These are phyloP conservation scores for Xiphias gladius DNA, from an alignment of 2,113 vertebrate species.

Conservation along the genomic window DNA sequence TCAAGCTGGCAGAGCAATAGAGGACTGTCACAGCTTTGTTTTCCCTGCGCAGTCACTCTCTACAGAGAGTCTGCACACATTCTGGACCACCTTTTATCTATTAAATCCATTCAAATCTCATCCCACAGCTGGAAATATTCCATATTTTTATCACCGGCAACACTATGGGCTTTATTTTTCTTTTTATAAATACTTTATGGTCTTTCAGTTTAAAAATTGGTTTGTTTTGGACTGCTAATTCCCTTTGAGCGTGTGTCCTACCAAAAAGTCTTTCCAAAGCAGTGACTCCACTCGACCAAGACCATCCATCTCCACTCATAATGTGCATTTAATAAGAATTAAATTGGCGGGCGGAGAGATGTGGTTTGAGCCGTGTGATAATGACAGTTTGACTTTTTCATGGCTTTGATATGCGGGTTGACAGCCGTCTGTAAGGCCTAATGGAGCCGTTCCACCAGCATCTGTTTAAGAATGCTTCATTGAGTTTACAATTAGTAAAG, in stretches of 20 bases:
- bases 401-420: conserved; percentile 77
- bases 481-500: conserved; percentile 84
- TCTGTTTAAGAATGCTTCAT: conserved; percentile 85
- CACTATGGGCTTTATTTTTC: conserved; percentile 14
- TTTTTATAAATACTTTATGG: conserved; percentile 38
- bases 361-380: conserved; percentile 75
- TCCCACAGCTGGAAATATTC: conserved; percentile 38
- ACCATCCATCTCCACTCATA: conserved; percentile 80
- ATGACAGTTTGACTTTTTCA: conserved; percentile 83
- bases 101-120: conserved; percentile 53
- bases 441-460: conserved; percentile 84
- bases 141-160: conserved; percentile 5
- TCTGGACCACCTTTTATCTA: conserved; percentile 53
- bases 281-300: conserved; percentile 79
- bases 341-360: conserved; percentile 80
- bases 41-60: conserved; percentile 23
- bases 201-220: conserved; percentile 9
- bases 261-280: conserved; percentile 72
- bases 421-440: conserved; percentile 78
- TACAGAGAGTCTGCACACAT: conserved; percentile 28
- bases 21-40: conserved; percentile 56
- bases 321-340: conserved; percentile 85
- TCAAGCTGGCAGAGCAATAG: conserved; percentile 61
- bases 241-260: conserved; percentile 38
- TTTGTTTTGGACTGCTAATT: not conserved